These are phyloP conservation scores for Stenotaenia linearis DNA, from an alignment of 2,888 invertebrate genomes.

Conservation along the genomic window DNA sequence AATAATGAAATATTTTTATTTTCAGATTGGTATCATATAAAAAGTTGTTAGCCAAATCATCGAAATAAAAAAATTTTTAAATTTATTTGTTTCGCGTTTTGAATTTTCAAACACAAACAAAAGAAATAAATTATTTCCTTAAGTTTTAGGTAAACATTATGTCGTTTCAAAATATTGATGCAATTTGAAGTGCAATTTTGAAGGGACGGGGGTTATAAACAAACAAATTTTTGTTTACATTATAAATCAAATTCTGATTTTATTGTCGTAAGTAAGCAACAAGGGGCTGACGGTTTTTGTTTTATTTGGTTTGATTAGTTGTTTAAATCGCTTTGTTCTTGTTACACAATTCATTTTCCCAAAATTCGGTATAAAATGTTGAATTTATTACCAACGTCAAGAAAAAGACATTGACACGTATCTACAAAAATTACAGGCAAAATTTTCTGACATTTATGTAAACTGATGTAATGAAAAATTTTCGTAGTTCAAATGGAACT, in stretches of 20 bases:
- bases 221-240: too few species aligned
- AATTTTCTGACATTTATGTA: neutral
- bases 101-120: neutral
- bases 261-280: too few species aligned
- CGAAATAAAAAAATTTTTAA: neutral
- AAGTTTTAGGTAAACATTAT: too few species aligned
- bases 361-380: neutral
- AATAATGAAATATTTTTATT: neutral
- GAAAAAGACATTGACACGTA: neutral
- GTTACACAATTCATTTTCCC: neutral
- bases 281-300: too few species aligned
- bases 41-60: neutral
- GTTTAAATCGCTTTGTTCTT: too few species aligned
- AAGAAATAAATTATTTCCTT: too few species aligned
- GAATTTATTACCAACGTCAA: neutral
- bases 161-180: too few species aligned
- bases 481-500: neutral
- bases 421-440: neutral
- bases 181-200: too few species aligned
- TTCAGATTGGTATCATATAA: conserved; percentile 32
- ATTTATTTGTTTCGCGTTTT: neutral
- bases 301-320: too few species aligned
- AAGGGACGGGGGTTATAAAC: too few species aligned
- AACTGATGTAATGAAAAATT: neutral
- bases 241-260: too few species aligned